Percentiles rank a stretch among this genome's conserved stretches.
phyloP scores from a whole-genome alignment of 2,888 invertebrate genomes.

The Odontothrips loti region DNA sequence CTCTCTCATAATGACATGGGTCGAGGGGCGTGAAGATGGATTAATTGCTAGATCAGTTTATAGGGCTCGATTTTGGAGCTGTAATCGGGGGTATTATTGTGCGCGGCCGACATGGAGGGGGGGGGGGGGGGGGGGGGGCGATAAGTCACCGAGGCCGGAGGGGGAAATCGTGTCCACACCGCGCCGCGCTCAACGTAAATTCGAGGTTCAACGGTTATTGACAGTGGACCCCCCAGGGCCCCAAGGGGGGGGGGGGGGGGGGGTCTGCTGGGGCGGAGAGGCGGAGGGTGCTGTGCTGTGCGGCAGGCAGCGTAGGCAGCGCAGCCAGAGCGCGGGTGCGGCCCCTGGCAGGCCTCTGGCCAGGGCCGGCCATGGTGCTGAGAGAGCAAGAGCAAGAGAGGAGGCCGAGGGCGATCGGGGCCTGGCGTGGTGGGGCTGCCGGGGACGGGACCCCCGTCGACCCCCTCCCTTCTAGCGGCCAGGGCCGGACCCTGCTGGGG shows the following conservation, averaged over 20 bases:
- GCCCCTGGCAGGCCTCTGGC: conserved; percentile 30
- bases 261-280: conserved; percentile 28
- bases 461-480: background rate
- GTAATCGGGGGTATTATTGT: too few relatives aligned
- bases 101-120: background rate
- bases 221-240: conserved; percentile 30
- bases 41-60: too few relatives aligned
- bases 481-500: background rate
- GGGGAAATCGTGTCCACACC: conserved; percentile 39
- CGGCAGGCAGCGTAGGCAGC: too few relatives aligned
- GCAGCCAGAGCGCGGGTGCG: too few relatives aligned
- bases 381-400: background rate
- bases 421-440: conserved; percentile 27
- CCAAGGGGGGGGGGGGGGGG: conserved; percentile 24
- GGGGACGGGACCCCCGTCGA: conserved; percentile 29
- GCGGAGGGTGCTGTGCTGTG: background rate
- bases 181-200: conserved; percentile 35
- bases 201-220: conserved; percentile 19
- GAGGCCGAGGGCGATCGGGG: conserved; percentile 14
- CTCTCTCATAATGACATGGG: too few relatives aligned
- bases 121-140: conserved; percentile 23
- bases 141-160: conserved; percentile 41
- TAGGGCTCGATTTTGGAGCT: too few relatives aligned
- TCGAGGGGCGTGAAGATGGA: too few relatives aligned
- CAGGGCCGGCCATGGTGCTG: too few relatives aligned